phyloP scores from a whole-genome alignment of 2,888 invertebrate genomes.

The Mythimna ferrago region DNA sequence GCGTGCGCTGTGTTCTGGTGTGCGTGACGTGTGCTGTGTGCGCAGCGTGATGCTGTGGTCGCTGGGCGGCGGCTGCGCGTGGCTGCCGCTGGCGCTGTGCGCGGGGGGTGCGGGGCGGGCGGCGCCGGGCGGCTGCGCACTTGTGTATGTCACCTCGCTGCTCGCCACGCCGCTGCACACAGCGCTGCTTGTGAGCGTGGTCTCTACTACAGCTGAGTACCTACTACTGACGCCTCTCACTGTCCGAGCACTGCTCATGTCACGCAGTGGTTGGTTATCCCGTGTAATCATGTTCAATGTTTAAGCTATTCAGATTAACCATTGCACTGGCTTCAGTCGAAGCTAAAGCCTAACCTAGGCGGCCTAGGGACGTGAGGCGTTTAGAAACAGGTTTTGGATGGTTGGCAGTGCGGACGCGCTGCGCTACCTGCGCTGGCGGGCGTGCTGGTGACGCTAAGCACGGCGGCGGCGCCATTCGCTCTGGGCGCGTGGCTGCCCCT shows the following conservation, averaged over 20 bases:
- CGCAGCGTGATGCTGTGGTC: conserved; percentile 77
- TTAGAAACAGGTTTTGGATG: neutral
- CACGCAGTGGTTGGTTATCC: too few relatives aligned
- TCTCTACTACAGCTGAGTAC: neutral
- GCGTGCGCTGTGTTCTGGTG: neutral
- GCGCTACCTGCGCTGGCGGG: conserved; percentile 69
- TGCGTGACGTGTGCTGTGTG: conserved; percentile 1
- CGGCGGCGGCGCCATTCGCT: conserved; percentile 70
- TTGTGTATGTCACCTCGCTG: conserved; percentile 86
- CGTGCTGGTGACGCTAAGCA: conserved; percentile 64
- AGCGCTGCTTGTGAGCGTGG: conserved; percentile 92
- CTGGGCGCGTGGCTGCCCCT: conserved; percentile 63
- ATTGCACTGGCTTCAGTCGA: too few relatives aligned
- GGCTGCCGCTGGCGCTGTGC: conserved; percentile 80
- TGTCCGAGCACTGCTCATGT: too few relatives aligned
- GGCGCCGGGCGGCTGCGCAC: conserved; percentile 34
- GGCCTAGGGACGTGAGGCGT: neutral
- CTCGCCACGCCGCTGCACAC: conserved; percentile 95
- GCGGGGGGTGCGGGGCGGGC: conserved; percentile 54
- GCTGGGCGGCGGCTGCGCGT: conserved; percentile 78
- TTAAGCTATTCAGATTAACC: too few relatives aligned
- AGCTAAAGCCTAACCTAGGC: too few relatives aligned
- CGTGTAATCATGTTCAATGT: too few relatives aligned
- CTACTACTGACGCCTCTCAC: neutral
- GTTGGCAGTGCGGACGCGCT: conserved; percentile 76